These are phyloP conservation scores for Eulimnadia texana DNA, from an alignment of 1,140 invertebrate genomes.

Conservation along the genomic window DNA sequence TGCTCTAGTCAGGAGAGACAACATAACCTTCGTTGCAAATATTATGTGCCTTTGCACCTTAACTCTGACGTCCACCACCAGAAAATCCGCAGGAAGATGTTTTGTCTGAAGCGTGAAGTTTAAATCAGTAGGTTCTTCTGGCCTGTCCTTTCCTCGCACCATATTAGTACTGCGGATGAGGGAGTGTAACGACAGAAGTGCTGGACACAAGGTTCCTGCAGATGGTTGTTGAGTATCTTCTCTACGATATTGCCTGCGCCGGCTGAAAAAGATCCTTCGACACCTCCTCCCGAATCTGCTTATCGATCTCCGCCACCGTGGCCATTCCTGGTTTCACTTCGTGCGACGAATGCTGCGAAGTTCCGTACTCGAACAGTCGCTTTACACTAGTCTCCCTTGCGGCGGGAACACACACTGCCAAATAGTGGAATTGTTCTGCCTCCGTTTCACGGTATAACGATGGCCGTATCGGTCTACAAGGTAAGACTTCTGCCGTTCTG, in stretches of 20 bases:
- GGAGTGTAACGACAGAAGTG: neutral
- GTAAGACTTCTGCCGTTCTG: no score
- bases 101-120: neutral
- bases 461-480: no score
- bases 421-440: neutral
- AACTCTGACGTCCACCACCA: neutral
- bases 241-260: neutral
- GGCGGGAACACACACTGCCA: neutral
- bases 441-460: no score
- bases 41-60: neutral
- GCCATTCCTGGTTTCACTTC: neutral
- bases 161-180: neutral
- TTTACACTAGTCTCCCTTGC: neutral
- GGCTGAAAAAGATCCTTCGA: neutral
- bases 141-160: neutral
- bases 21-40: slow-evolving; percentile 1
- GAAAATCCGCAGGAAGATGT: neutral
- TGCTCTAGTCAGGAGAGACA: neutral
- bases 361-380: neutral
- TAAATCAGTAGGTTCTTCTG: neutral
- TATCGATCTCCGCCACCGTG: neutral
- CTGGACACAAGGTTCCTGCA: neutral
- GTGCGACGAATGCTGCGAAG: neutral
- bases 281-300: neutral
- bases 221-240: neutral